phyloP scores from a whole-genome alignment of 2,797 vertebrate species.

The Lacerta bilineata region DNA sequence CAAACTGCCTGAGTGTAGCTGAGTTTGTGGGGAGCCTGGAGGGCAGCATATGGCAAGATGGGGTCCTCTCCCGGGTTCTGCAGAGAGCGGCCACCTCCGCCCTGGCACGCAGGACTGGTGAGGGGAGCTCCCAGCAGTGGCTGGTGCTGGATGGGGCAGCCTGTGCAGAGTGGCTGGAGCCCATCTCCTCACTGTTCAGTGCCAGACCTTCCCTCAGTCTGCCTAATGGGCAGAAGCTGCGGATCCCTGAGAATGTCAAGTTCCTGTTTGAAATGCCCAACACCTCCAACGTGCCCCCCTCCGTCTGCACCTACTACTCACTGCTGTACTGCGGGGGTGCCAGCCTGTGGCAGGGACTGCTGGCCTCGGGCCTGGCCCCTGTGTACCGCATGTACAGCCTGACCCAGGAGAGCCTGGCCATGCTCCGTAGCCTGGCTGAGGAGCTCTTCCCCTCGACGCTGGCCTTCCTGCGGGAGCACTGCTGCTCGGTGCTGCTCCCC shows the following conservation, averaged over 20 bases:
- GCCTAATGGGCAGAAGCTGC: slow-evolving; percentile 81
- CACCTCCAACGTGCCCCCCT: slow-evolving; percentile 80
- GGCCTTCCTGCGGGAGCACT: slow-evolving; percentile 72
- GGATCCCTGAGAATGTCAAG: slow-evolving; percentile 69
- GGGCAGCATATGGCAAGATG: slow-evolving; percentile 81
- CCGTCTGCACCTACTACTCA: slow-evolving; percentile 78
- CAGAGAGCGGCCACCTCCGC: not conserved
- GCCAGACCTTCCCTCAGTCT: slow-evolving; percentile 77
- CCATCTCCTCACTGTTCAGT: slow-evolving; percentile 78
- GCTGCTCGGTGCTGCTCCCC: slow-evolving; percentile 71
- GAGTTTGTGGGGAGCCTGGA: slow-evolving; percentile 84
- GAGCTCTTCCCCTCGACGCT: slow-evolving; percentile 83
- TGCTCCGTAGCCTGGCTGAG: slow-evolving; percentile 82
- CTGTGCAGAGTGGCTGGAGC: slow-evolving; percentile 83
- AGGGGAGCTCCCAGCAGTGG: slow-evolving; percentile 78
- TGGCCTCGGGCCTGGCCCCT: slow-evolving; percentile 78
- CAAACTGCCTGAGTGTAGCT: slow-evolving; percentile 82
- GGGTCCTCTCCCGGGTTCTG: slow-evolving; percentile 76
- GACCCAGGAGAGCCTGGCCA: slow-evolving; percentile 69
- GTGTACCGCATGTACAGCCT: slow-evolving; percentile 77
- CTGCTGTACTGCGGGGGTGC: slow-evolving; percentile 82
- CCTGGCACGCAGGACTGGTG: not conserved
- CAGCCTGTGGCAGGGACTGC: slow-evolving; percentile 84
- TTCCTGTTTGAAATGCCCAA: slow-evolving; percentile 85
- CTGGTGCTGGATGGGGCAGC: slow-evolving; percentile 87